These are phyloP conservation scores for Brachirus orientalis DNA, from an alignment of 2,113 vertebrate genomes.

Conservation along the genomic window DNA sequence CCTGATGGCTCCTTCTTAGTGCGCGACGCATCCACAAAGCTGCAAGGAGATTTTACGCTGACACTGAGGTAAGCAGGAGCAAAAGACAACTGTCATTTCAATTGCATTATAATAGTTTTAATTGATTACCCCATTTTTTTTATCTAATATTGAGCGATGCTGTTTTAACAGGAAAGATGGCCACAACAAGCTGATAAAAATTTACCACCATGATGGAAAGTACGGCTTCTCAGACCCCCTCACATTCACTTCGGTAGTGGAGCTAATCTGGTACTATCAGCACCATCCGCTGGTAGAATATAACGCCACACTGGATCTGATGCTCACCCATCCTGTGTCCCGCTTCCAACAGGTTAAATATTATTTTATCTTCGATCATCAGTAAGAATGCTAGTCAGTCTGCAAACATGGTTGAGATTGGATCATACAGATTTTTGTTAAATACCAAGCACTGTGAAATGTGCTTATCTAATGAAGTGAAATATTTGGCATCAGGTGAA, in stretches of 20 bases:
- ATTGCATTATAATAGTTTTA: neutral
- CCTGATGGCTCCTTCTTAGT: constrained; percentile 96
- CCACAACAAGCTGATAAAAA: constrained; percentile 97
- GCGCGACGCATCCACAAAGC: constrained; percentile 93
- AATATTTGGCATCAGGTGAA: constrained; percentile 84
- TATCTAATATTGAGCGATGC: neutral
- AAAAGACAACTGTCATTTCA: neutral
- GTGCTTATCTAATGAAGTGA: neutral
- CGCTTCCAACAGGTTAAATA: constrained; percentile 88
- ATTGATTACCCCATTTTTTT: neutral
- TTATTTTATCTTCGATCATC: neutral
- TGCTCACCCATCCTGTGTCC: constrained; percentile 91
- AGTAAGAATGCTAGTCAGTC: no score
- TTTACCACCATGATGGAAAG: constrained; percentile 92
- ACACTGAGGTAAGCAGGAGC: constrained; percentile 85
- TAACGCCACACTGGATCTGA: constrained; percentile 94
- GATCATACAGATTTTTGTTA: neutral
- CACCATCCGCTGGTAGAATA: constrained; percentile 95
- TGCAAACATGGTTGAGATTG: neutral
- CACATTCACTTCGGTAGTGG: constrained; percentile 93
- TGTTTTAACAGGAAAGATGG: constrained; percentile 89
- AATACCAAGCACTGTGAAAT: neutral
- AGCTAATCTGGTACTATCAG: constrained; percentile 95
- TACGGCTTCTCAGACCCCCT: constrained; percentile 97
- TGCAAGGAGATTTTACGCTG: constrained; percentile 94